Base-by-base conservation (phyloP, 1,140 invertebrate genomes). In the Drosophila suzukii region DNA sequence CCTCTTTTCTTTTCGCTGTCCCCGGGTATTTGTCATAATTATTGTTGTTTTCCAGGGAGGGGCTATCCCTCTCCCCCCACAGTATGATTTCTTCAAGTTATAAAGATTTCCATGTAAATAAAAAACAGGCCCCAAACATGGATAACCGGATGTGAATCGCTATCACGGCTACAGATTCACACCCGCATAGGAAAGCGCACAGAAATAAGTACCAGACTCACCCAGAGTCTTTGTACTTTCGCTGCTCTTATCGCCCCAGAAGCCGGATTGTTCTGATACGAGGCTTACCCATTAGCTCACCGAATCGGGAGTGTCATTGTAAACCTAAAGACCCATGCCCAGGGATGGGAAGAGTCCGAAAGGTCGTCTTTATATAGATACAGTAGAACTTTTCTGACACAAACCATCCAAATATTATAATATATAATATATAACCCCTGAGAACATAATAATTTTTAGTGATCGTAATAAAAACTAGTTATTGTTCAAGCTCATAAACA, bases 11-110 rank as follows among this genome's bases (percentile, higher is more conserved):
- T 58, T 71, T 49, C 7, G 2, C 51, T 59, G 68, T 43, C 27
- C 49, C 53, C 43, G 49, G 53, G 44, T 56, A 62, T 84, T 83
- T 67, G 72, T 80, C 77, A 84, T 84, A 81, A 49, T 70, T 65
- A 74, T 78, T 75, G 57, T 62, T 68, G 54, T 70, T 67, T 57
- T 15, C 24, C 12, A 24, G 53, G 57, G 15, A 66, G 63, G 63
- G 44, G 43, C 44, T 58, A 13, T 15, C 53, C 59, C 32, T 27
- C 27, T 27, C 36, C 46, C 46, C 12, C 15, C 32, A 8, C 6
- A 10, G 4, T 38, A 55, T 36, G 50, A 34, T 55, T 61, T 61
- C 50, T 59, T 15, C 24, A 30, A 5, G 43, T 60, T 43, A 36
- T 60, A 60, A 63, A 24, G 15, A 38, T 38, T 38, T 13, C 6